Percentiles rank a stretch among this genome's conserved stretches.
These are phyloP conservation scores for Emmelina monodactyla DNA, from an alignment of 2,888 invertebrate genomes.

Conservation along the genomic window DNA sequence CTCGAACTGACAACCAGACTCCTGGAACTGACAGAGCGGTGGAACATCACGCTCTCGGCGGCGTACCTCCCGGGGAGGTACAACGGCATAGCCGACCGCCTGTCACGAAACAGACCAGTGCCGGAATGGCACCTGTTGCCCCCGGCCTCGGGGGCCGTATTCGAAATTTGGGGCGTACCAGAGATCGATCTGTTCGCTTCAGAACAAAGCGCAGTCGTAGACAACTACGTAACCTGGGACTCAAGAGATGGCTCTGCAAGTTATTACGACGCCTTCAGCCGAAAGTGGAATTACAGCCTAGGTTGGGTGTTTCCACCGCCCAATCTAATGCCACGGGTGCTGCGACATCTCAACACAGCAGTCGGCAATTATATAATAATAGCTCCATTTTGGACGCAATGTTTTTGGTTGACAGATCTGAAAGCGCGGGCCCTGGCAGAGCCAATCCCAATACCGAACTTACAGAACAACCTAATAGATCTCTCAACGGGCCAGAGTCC, in stretches of 20 bases:
- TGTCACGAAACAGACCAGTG: constrained; percentile 9
- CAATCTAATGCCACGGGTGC: constrained; percentile 13
- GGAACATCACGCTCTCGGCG: constrained; percentile 7
- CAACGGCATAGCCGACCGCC: constrained; percentile 14
- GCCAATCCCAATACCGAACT: constrained; percentile 9
- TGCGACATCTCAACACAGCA: constrained; percentile 13
- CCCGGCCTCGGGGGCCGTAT: not conserved
- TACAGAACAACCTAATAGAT: constrained; percentile 12
- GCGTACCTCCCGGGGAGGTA: constrained; percentile 15
- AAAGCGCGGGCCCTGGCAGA: not conserved
- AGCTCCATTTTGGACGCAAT: constrained; percentile 4
- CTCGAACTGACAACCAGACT: constrained; percentile 9
- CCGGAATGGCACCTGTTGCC: constrained; percentile 1
- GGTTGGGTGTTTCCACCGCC: constrained; percentile 19
- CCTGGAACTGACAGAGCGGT: constrained; percentile 5
- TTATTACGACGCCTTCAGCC: constrained; percentile 15
- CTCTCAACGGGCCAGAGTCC: constrained; percentile 10
- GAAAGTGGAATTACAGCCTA: constrained; percentile 14
- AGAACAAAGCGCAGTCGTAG: constrained; percentile 12
- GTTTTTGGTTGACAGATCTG: constrained; percentile 3
- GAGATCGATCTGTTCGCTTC: constrained; percentile 15
- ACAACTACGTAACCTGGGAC: constrained; percentile 12
- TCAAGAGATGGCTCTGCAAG: constrained; percentile 4
- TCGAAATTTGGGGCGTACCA: constrained; percentile 10
- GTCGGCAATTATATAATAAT: constrained; percentile 15